phyloP scores from a whole-genome alignment of 1,140 invertebrate species.

The Musca vetustissima region DNA sequence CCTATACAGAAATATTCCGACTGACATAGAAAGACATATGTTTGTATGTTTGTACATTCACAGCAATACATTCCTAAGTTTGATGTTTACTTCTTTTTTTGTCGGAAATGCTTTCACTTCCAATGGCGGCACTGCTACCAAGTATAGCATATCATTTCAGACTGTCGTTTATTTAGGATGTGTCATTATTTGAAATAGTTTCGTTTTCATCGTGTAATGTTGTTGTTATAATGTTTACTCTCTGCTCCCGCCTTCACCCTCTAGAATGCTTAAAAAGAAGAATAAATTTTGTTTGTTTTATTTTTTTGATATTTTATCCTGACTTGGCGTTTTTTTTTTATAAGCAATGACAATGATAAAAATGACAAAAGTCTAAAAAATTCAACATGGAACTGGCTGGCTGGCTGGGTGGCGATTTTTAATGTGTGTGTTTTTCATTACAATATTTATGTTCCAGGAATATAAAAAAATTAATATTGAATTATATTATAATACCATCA shows the following conservation, averaged over 20 bases:
- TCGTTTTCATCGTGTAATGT: background rate
- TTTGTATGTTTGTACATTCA: no score
- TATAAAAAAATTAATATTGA: no score
- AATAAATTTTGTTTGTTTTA: slow-evolving; percentile 12
- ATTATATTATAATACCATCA: no score
- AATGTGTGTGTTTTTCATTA: background rate
- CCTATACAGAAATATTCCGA: no score
- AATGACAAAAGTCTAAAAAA: slow-evolving; percentile 3
- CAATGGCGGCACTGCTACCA: no score
- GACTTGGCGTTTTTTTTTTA: slow-evolving; percentile 11
- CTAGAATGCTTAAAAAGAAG: background rate
- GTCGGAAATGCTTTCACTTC: background rate
- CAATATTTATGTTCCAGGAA: no score
- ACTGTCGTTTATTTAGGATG: slow-evolving; percentile 2
- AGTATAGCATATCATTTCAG: background rate
- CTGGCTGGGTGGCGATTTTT: background rate
- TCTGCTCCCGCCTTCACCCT: background rate
- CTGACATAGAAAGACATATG: no score
- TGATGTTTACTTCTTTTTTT: background rate
- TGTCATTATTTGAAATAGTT: slow-evolving; percentile 17
- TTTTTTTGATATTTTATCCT: no score
- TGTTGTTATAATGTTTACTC: background rate
- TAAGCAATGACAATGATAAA: background rate
- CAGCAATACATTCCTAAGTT: background rate
- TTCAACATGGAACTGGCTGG: no score